A percentile compares a stretch with the other conserved stretches of the same genome.
Conservation (phyloP, 1,140 invertebrate species). For the Drosophila yakuba region DNA sequence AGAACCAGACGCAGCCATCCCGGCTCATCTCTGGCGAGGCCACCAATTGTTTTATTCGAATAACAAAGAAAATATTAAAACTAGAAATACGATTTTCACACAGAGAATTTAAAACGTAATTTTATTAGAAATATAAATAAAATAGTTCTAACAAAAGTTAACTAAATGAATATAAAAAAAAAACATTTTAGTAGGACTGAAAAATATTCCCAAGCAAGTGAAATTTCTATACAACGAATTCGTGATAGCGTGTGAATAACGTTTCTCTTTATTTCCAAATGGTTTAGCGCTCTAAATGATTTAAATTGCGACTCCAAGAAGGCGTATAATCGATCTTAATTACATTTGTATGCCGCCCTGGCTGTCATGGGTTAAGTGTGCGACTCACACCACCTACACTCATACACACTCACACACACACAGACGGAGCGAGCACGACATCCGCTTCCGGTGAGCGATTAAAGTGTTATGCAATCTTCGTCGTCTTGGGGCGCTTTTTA, state of each 20-base stretch:
- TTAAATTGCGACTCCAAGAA: slow-evolving; percentile 40
- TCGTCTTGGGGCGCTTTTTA: slow-evolving; percentile 34
- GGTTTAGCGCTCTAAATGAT: slow-evolving; percentile 41
- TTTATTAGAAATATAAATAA: no score
- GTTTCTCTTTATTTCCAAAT: slow-evolving; percentile 52
- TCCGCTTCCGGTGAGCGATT: slow-evolving; percentile 34
- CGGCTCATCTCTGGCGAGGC: neutral
- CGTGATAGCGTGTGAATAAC: slow-evolving; percentile 2
- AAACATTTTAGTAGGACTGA: no score
- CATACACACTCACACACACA: neutral
- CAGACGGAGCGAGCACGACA: slow-evolving; percentile 7
- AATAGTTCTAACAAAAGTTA: no score
- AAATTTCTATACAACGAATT: neutral
- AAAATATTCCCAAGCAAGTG: no score
- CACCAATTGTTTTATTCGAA: neutral
- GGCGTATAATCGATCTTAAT: slow-evolving; percentile 75
- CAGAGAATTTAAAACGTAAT: no score
- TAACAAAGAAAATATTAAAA: neutral
- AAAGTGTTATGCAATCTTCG: slow-evolving; percentile 36
- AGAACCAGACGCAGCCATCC: neutral
- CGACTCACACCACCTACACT: slow-evolving; percentile 8
- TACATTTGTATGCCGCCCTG: slow-evolving; percentile 34
- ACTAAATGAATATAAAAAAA: no score
- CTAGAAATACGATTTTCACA: neutral
- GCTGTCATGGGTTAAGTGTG: slow-evolving; percentile 24